Percentiles rank a stretch among this genome's conserved stretches.
phyloP scores from a whole-genome alignment of 1,140 invertebrate genomes.

The Drosophila eugracilis region DNA sequence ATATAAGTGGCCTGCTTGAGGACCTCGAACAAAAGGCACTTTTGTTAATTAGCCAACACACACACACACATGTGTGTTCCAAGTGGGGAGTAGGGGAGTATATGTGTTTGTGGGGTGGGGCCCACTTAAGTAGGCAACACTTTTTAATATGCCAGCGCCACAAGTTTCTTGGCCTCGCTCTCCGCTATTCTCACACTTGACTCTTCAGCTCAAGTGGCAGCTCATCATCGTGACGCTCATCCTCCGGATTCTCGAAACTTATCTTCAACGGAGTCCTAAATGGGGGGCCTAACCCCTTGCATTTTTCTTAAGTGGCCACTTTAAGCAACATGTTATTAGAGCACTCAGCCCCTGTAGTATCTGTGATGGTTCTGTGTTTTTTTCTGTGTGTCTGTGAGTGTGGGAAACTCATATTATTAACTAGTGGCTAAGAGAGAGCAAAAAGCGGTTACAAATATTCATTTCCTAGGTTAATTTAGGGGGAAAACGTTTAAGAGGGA shows the following conservation, averaged over 20 bases:
- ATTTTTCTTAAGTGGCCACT: slow-evolving; percentile 64
- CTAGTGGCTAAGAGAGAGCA: slow-evolving; percentile 37
- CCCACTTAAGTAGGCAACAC: slow-evolving; percentile 56
- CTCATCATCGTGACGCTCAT: slow-evolving; percentile 15
- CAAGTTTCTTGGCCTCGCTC: slow-evolving; percentile 46
- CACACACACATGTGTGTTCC: slow-evolving; percentile 2
- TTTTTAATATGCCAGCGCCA: slow-evolving; percentile 52
- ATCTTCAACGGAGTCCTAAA: slow-evolving; percentile 6
- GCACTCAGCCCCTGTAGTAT: slow-evolving; percentile 25
- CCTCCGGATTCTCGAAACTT: slow-evolving; percentile 10
- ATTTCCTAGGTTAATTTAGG: slow-evolving; percentile 35
- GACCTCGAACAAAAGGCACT: slow-evolving; percentile 71
- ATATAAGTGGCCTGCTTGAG: slow-evolving; percentile 74
- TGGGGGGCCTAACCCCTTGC: slow-evolving; percentile 9
- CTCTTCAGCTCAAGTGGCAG: slow-evolving; percentile 43
- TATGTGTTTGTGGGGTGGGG: slow-evolving; percentile 15
- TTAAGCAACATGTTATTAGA: slow-evolving; percentile 64
- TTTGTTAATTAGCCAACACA: slow-evolving; percentile 73
- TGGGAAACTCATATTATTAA: slow-evolving; percentile 64
- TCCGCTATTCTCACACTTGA: slow-evolving; percentile 58
- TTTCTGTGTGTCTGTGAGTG: slow-evolving; percentile 17
- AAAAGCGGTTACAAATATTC: slow-evolving; percentile 45
- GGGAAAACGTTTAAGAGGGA: slow-evolving; percentile 17
- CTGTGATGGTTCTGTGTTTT: slow-evolving; percentile 8
- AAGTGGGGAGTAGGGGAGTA: background rate